Conservation (phyloP, 2,797 vertebrate genomes). For the Sylvia borin region DNA sequence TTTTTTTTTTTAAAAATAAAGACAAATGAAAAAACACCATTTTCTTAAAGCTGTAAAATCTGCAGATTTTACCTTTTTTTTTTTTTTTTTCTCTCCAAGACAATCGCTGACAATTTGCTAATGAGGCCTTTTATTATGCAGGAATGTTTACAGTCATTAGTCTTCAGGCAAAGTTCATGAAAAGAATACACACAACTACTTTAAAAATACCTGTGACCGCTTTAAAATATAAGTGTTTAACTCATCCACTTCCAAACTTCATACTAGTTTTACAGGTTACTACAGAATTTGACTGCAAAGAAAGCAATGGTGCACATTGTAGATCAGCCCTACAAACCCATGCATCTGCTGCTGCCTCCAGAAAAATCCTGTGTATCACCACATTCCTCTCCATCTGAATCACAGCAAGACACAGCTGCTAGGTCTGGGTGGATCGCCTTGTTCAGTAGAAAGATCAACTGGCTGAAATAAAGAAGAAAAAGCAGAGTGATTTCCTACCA, state of each 20-base stretch:
- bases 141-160: constrained; percentile 48
- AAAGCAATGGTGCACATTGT: neutral
- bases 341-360: neutral
- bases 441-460: neutral
- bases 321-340: neutral
- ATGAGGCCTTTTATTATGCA: constrained; percentile 26
- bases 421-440: constrained; percentile 27
- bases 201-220: neutral
- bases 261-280: neutral
- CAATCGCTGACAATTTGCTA: neutral
- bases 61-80: neutral
- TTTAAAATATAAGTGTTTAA: neutral
- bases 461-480: constrained; percentile 10
- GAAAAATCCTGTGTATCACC: neutral
- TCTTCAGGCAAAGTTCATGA: constrained; percentile 48
- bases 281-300: neutral
- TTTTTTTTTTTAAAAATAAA: neutral
- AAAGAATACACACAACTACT: constrained; percentile 37
- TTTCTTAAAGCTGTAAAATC: constrained; percentile 1
- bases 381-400: constrained; percentile 25
- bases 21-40: neutral
- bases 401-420: constrained; percentile 16
- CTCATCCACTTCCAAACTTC: neutral
- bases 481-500: neutral
- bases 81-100: neutral